These are phyloP conservation scores for Rhyzopertha dominica DNA, from an alignment of 1,140 invertebrate species.

Conservation along the genomic window DNA sequence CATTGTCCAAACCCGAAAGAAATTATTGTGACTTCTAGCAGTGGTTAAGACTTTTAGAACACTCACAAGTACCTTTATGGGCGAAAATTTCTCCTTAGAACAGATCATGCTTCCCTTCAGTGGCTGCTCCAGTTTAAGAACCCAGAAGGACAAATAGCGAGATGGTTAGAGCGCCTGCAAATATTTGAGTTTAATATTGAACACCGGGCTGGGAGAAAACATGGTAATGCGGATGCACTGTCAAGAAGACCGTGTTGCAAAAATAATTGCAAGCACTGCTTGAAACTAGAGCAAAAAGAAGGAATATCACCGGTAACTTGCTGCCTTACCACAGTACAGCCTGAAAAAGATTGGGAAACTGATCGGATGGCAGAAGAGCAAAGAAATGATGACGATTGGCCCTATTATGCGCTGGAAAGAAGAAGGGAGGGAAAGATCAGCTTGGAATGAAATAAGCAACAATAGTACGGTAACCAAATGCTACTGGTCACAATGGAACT, in stretches of 20 bases:
- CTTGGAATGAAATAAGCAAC: not conserved
- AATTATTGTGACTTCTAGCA: conserved; percentile 30
- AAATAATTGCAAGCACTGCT: conserved; percentile 6
- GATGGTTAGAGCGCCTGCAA: conserved; percentile 20
- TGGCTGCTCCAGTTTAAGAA: conserved; percentile 33
- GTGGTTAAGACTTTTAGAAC: conserved; percentile 24
- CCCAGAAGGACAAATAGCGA: conserved; percentile 21
- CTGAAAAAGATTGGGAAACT: not conserved
- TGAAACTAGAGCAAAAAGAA: not conserved
- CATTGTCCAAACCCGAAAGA: conserved; percentile 36
- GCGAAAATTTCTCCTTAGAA: conserved; percentile 17
- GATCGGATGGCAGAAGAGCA: not conserved
- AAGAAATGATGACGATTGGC: no score
- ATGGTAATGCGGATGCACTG: conserved; percentile 20
- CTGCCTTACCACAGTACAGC: not conserved
- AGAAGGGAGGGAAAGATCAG: not conserved
- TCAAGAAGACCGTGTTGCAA: conserved; percentile 14
- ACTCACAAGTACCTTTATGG: conserved; percentile 18
- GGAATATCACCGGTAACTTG: no score
- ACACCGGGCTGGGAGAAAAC: conserved; percentile 16
- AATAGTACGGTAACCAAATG: not conserved
- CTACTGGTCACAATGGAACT: not conserved
- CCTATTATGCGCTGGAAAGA: not conserved
- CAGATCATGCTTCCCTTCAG: conserved; percentile 27
- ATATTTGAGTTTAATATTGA: conserved; percentile 20